Evolutionary conservation across 1,140 invertebrate species (phyloP).

Genomic region (Drosophila pallidifrons): DNA sequence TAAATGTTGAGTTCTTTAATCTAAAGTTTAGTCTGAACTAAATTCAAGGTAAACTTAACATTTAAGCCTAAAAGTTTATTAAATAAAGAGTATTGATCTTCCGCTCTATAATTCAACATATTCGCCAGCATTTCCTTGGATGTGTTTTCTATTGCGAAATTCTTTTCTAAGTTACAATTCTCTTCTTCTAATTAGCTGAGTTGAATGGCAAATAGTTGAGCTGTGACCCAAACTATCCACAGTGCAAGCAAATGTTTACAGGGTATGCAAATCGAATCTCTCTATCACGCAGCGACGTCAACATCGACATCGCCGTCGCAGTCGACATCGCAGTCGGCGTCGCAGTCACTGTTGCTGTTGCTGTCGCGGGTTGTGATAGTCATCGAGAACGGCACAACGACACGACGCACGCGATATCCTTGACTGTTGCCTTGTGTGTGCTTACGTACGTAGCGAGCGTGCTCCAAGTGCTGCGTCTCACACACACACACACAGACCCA

Average conservation of each 20-base stretch:
- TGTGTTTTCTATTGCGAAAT: no score
- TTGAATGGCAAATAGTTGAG: not conserved
- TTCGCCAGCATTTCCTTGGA: no score
- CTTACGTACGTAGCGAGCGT: conserved; percentile 42
- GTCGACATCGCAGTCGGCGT: not conserved
- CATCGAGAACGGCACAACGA: not conserved
- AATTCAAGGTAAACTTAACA: no score
- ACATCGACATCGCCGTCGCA: not conserved
- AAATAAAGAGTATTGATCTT: no score
- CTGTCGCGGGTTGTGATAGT: conserved; percentile 20
- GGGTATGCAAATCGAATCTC: conserved; percentile 42
- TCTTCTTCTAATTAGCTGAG: no score
- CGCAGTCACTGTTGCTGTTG: not conserved
- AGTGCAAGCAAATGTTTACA: not conserved
- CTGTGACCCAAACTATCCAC: no score
- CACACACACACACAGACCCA: conserved; percentile 10
- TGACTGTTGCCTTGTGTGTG: conserved; percentile 60
- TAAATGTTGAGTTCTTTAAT: no score
- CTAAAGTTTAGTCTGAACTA: no score
- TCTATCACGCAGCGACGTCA: conserved; percentile 27
- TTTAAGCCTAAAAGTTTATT: no score
- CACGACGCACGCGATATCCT: conserved; percentile 57
- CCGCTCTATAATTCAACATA: no score
- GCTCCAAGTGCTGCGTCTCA: conserved; percentile 13
- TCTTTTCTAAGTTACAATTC: not conserved